Evolutionary conservation across 2,888 invertebrate species (phyloP), one percentile per base, ranked within the genome.

Genomic region (Trimorus sp.): DNA sequence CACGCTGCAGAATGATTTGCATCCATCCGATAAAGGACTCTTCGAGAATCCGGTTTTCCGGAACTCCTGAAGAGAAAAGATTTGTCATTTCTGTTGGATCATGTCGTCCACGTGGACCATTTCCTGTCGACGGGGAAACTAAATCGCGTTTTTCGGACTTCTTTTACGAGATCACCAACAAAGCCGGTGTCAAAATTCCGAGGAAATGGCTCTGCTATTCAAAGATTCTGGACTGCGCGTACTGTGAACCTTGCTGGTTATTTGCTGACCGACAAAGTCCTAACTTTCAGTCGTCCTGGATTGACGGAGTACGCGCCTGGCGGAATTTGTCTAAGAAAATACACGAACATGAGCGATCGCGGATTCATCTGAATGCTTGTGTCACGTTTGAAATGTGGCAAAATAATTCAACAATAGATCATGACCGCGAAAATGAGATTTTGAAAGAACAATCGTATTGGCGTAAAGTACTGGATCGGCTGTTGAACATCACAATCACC

Each of bases 171-270:
- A 45, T 53, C 16, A 71, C 42, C 11, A 69, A 60, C 36, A 81
- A 71, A 60, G 45, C 65, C 40, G 71, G 71, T 37, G 11, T 82
- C 42, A 75, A 59, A 63, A 66, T 84, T 62, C 54, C 71, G 48
- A 49, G 75, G 60, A 68, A 16, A 14, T 83, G 83, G 83, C 63
- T 84, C 54, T 83, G 83, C 53, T 84, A 84, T 58, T 84, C 83
- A 15, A 48, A 54, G 26, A 69, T 69, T 38, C 37, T 53, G 12
- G 71, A 83, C 59, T 73, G 65, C 62, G 68, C 48, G 42, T 85
- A 84, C 65, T 84, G 85, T 58, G 77, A 84, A 53, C 79, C 82
- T n/a, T 84, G 84, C 59, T 84, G 82, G 82, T 74, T 85, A 65
- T 84, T 84, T 80, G 83, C 79, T 45, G 66, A 82, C 45, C n/a